Percentiles rank a stretch among this genome's conserved stretches.
Evolutionary conservation across 2,113 vertebrate genomes (phyloP).

Genomic region (Heptranchias perlo): DNA sequence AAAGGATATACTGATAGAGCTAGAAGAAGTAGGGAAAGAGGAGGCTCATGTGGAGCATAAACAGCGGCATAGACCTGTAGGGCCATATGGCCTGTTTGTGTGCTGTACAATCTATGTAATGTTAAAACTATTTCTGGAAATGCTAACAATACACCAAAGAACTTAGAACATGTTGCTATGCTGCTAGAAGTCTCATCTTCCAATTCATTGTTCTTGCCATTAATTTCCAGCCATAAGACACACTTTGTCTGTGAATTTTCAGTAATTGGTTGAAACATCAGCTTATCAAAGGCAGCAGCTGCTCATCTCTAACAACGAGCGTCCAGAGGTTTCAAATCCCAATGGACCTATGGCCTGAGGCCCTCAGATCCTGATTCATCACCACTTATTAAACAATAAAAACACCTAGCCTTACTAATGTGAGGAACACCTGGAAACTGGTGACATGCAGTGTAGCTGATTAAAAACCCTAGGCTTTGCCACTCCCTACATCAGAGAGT

Average conservation of each 20-base stretch:
- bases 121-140: neutral
- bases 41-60: no score
- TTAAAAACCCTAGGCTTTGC: neutral
- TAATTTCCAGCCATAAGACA: neutral
- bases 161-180: neutral
- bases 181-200: neutral
- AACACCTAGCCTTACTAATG: neutral
- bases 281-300: neutral
- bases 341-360: neutral
- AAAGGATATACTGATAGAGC: no score
- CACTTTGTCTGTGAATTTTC: neutral
- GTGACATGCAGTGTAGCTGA: neutral
- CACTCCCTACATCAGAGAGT: neutral
- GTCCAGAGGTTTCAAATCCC: neutral
- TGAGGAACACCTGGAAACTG: neutral
- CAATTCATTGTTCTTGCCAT: neutral
- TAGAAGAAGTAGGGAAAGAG: no score
- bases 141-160: neutral
- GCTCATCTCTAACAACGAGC: neutral
- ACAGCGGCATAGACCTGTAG: no score
- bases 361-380: neutral
- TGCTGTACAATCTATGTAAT: no score
- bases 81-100: no score
- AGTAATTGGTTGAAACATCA: constrained; percentile 8
- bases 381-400: neutral